These are phyloP conservation scores for Calliphora vomitoria DNA, from an alignment of 2,888 invertebrate species.

Conservation along the genomic window DNA sequence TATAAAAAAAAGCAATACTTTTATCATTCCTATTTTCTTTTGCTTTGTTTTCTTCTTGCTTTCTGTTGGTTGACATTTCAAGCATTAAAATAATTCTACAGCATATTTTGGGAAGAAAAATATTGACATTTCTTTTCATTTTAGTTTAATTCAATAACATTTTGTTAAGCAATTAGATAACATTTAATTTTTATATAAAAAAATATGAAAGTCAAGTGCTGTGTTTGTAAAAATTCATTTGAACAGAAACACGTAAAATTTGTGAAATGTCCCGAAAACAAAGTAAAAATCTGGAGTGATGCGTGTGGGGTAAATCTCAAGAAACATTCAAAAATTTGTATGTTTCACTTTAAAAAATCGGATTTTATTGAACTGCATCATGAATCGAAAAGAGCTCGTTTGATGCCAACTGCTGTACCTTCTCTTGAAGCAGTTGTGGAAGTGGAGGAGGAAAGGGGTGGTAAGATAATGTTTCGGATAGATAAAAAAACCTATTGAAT, in stretches of 20 bases:
- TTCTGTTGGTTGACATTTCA: no score
- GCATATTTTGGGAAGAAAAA: no score
- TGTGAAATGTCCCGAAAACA: not conserved
- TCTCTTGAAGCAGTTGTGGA: not conserved
- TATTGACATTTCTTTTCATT: no score
- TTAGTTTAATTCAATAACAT: no score
- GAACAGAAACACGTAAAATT: not conserved
- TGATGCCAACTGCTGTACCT: not conserved
- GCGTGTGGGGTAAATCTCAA: not conserved
- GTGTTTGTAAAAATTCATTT: not conserved
- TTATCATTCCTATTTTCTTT: no score
- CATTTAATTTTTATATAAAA: not conserved
- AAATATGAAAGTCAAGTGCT: not conserved
- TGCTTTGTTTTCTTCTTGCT: no score
- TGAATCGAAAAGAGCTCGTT: not conserved
- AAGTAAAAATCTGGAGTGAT: not conserved
- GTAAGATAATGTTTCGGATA: not conserved
- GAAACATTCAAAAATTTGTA: conserved; percentile 1
- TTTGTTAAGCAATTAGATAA: no score
- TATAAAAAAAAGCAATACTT: no score
- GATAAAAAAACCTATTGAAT: no score
- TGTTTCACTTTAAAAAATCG: not conserved
- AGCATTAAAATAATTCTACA: no score
- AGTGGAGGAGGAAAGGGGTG: no score
- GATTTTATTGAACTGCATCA: not conserved